These are phyloP conservation scores for Pygoscelis antarcticus DNA, from an alignment of 2,113 vertebrate species.

Conservation along the genomic window DNA sequence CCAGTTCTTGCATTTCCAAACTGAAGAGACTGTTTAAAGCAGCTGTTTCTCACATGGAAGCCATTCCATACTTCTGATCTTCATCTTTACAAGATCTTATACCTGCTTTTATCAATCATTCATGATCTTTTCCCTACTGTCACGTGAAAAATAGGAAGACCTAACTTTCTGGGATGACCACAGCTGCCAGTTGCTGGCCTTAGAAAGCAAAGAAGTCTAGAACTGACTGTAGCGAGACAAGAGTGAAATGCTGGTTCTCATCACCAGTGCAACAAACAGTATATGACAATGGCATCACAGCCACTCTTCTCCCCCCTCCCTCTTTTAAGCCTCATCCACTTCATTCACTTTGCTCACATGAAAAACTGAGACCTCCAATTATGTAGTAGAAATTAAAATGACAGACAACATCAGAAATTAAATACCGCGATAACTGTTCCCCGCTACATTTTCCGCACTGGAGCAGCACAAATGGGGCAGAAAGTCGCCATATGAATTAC, in stretches of 20 bases:
- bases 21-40: background rate
- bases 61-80: background rate
- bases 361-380: background rate
- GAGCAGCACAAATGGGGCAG: background rate
- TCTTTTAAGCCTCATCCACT: background rate
- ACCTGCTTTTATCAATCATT: background rate
- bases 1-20: background rate
- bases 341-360: background rate
- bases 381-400: background rate
- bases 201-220: background rate
- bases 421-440: background rate
- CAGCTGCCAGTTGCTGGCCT: background rate
- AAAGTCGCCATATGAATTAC: background rate
- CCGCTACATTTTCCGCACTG: fast-evolving
- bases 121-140: background rate
- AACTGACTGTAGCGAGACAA: background rate
- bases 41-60: background rate
- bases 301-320: background rate
- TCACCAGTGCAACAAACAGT: background rate
- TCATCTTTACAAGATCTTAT: background rate
- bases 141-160: background rate
- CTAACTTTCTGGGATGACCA: background rate
- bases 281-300: background rate
- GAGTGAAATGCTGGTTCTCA: background rate
- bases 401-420: background rate